Conservation (phyloP, 2,888 invertebrate species). For the Apodemia duryi region DNA sequence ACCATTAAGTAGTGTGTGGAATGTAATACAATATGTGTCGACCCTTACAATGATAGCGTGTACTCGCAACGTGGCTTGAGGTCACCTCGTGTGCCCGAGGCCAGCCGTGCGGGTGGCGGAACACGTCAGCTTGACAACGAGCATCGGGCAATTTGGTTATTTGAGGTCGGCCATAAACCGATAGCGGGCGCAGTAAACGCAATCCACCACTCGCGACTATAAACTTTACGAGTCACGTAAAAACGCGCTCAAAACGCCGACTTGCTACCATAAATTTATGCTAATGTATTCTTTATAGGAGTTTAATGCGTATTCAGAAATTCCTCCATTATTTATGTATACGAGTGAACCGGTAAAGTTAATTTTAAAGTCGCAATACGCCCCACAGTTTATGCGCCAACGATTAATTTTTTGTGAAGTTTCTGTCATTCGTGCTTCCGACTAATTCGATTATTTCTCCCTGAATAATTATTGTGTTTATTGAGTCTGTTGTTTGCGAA, state of each 20-base stretch:
- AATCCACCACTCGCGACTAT: constrained; percentile 78
- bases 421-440: constrained; percentile 48
- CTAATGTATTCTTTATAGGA: constrained; percentile 80
- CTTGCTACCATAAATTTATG: constrained; percentile 79
- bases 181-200: constrained; percentile 77
- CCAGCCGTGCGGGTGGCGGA: constrained; percentile 30
- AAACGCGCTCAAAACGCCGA: constrained; percentile 77
- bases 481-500: constrained; percentile 9
- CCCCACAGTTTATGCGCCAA: constrained; percentile 60
- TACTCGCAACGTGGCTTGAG: constrained; percentile 30
- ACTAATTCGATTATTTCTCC: constrained; percentile 38
- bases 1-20: too few relatives aligned
- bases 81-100: constrained; percentile 10
- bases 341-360: constrained; percentile 78
- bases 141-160: constrained; percentile 73
- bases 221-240: constrained; percentile 80
- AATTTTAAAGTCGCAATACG: constrained; percentile 74
- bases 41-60: constrained; percentile 2
- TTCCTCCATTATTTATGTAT: constrained; percentile 78
- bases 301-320: constrained; percentile 79
- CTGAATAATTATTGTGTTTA: constrained; percentile 19
- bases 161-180: constrained; percentile 77
- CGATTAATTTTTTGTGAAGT: constrained; percentile 57
- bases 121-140: constrained; percentile 54
- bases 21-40: constrained; percentile 1